Evolutionary conservation across 2,797 vertebrate genomes (phyloP).

Genomic region (Thalassophryne amazonica): DNA sequence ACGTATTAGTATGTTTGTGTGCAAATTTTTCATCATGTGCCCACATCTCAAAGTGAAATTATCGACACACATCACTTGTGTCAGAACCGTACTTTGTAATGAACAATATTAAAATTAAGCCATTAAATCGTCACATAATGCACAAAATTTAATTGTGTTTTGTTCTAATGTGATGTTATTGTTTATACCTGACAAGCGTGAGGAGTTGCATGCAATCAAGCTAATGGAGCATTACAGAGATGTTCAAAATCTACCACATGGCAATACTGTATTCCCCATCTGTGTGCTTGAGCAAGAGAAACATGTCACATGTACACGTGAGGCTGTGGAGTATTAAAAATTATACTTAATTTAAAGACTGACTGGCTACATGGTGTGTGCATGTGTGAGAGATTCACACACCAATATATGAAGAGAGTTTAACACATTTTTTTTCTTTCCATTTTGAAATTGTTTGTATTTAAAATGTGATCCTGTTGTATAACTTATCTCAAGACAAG

Average conservation of each 20-base stretch:
- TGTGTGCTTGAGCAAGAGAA: slow-evolving; percentile 52
- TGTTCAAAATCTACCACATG: slow-evolving; percentile 61
- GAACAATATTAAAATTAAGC: slow-evolving; percentile 56
- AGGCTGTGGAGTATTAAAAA: slow-evolving; percentile 29
- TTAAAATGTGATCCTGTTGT: too few relatives aligned
- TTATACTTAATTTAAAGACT: slow-evolving; percentile 39
- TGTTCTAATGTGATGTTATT: slow-evolving; percentile 56
- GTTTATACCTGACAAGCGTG: slow-evolving; percentile 52
- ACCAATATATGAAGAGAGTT: too few relatives aligned
- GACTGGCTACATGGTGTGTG: background rate
- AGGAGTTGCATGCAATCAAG: slow-evolving; percentile 70
- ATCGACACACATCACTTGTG: slow-evolving; percentile 28
- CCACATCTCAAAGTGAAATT: slow-evolving; percentile 25
- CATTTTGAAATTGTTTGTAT: too few relatives aligned
- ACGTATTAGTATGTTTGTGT: slow-evolving; percentile 15
- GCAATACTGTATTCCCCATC: slow-evolving; percentile 46
- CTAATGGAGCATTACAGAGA: slow-evolving; percentile 74
- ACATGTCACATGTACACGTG: slow-evolving; percentile 22
- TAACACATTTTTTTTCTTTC: too few relatives aligned
- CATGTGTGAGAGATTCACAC: background rate
- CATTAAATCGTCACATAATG: slow-evolving; percentile 64
- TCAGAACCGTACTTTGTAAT: slow-evolving; percentile 32
- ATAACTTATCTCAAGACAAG: too few relatives aligned
- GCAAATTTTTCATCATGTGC: slow-evolving; percentile 5
- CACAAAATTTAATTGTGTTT: slow-evolving; percentile 72